Evolutionary conservation across 2,113 vertebrate species (phyloP), one percentile per base, ranked within the genome.

Genomic region (Eulemur macaco): DNA sequence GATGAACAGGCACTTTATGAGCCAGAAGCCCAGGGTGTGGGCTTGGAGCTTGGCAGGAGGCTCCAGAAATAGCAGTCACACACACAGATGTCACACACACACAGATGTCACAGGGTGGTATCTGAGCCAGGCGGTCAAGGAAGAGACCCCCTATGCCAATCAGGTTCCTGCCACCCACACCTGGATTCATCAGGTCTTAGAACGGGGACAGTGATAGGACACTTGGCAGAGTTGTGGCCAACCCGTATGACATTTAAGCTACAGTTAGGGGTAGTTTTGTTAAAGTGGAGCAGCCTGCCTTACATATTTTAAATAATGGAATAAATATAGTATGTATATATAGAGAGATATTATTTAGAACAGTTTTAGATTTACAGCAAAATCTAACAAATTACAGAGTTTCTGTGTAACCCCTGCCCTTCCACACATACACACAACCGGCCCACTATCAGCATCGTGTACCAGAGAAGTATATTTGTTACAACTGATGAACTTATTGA

Each of bases 51-150:
- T 54, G n/a, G 34, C 13, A 56, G 31, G 34, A 87, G 39, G 69
- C 50, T 87, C 74, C 56, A 42, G 84, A 95, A 96, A 94, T 76
- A 95, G 90, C 83, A 58, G 17, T 12, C 63, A 45, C 10, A 47
- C 8, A 11, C 6, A 20, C 84, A 54, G 17, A 56, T 18, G 52
- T 20, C 37, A 23, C 37, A 21, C 10, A 47, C 8, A 11, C 6
- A 20, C 78, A 54, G 17, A 56, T 18, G 52, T 20, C 37, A 23
- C 37, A 17, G 27, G 60, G 45, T 3, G 18, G 39, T 37, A 76
- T 86, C 42, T 37, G 52, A 80, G 52, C 39, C 88, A 45, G 45
- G 69, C 76, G 78, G 29, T 42, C 34, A 45, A 45, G 68, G 54
- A 54, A n/a, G 64, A 37, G 56, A 47, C 76, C 39, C 56, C n/a